Base-by-base conservation (phyloP, 2,797 vertebrate species). In the Tokudaia muenninki region DNA sequence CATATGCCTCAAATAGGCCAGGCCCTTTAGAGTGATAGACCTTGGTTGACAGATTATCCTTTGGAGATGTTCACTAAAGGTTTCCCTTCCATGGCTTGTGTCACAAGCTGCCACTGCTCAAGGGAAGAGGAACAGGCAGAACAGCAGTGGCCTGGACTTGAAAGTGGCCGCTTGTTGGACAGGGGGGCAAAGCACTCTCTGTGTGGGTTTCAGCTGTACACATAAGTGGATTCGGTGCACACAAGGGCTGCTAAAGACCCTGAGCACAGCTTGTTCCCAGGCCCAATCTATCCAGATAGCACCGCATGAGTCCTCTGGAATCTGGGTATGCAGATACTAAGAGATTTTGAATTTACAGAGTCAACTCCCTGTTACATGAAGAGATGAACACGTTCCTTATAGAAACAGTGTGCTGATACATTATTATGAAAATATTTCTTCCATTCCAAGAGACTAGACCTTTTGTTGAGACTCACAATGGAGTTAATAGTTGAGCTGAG, bases 111-210 rank as follows among this genome's bases (percentile, higher is more conserved):
- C 52, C 92, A 14, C 5, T 31, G 47, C 6, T 31, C 0, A 24
- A 41, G 29, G 41, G 1, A 61, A 50, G 88, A 1, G 17, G 44
- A 31, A 22, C 0, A 13, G 65, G 93, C 41, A 37, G 89, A 55
- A 22, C 26, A 72, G 41, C 31, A 52, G 2, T 0, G 44, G 31
- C 22, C 44, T 52, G n/a, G 31, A 47, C 59, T 41, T 7, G 29
- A 26, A 47, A 59, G 22, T 7, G 5, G 11, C 1, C 5, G 21
- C 4, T 0, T 8, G 41, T 47, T 34, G n/a, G 10, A 2, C 44
- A 55, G n/a, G 74, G 12, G 12, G 74, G 19, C 1, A 1, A 24
- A 2, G 10, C 3, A 0, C 0, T 1, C 17, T 65, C 1, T 52
- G 74, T 26, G 0, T 0, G 13, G 14, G 31, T 61, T n/a, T 1